Evolutionary conservation across 2,113 vertebrate genomes (phyloP).

Genomic region (Microtus pennsylvanicus): DNA sequence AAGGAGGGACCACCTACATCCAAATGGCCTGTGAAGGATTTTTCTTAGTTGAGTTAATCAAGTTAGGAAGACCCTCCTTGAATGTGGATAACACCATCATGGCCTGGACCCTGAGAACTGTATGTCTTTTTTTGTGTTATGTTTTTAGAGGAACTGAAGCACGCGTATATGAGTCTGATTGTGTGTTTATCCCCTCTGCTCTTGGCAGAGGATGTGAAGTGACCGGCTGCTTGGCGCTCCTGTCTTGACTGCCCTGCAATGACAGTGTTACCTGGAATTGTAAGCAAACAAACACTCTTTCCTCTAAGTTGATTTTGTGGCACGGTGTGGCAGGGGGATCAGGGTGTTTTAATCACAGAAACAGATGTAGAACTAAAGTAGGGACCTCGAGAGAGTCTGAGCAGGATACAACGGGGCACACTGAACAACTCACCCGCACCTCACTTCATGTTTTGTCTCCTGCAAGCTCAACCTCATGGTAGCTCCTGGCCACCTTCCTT

Average conservation of each 20-base stretch:
- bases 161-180: neutral
- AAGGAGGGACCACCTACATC: no score
- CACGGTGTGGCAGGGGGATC: neutral
- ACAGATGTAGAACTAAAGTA: neutral
- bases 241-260: neutral
- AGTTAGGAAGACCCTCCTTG: neutral
- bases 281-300: neutral
- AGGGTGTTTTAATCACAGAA: neutral
- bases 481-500: neutral
- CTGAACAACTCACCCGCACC: neutral
- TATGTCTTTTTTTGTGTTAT: neutral
- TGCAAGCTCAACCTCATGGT: neutral
- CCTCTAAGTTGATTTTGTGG: neutral
- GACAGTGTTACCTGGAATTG: neutral
- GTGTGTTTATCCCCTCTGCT: neutral
- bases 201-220: neutral
- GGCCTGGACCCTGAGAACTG: neutral
- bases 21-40: neutral
- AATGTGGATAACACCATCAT: neutral
- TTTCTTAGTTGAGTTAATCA: neutral
- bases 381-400: no score
- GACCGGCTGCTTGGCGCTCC: neutral
- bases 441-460: neutral
- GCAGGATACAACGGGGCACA: neutral
- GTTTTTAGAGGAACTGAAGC: neutral